Evolutionary conservation across 2,797 vertebrate species (phyloP), one percentile per base, ranked within the genome.

Genomic region (Poecilia velifera): DNA sequence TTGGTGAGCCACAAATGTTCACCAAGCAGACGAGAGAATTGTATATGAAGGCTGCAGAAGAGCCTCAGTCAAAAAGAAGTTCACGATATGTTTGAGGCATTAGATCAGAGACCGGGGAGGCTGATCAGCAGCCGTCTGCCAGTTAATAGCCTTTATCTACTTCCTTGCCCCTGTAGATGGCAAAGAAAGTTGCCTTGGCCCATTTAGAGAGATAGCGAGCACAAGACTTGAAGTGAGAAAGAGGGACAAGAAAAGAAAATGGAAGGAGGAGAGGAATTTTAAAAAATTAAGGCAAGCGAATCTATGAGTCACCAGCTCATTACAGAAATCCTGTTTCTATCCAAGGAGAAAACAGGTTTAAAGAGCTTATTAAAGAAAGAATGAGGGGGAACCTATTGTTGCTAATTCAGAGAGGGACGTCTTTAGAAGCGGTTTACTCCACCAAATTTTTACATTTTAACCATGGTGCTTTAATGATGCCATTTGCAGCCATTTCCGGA

Each of bases 91-190:
- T 82, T 82, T 73, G 79, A 85, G 83, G 83, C 76, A 83, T 78
- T 49, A 89, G 57, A 85, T 75, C 78, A 86, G 59, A 85, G 84
- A 89, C 72, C 66, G 79, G 79, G 81, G 73, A 88, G 81, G 77
- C 74, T 84, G 87, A 90, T 91, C 89, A 87, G 88, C 84, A 88
- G 90, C 88, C 83, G 88, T 81, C 85, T 87, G 86, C 59, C 77
- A 83, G 86, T 89, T 94, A 93, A 93, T 90, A 92, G 88, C 84
- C 79, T 85, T 93, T 92, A 94, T 93, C 91, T 92, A 91, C 87
- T 91, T 88, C 87, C 85, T 88, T 83, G 39, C 82, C 86, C 81
- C 85, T 82, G 71, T 84, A 86, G 86, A 89, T 74, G 3, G 72
- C 78, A 85, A 84, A 78, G 85, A 86, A 89, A 87, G 90, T 88